Conservation (phyloP, 2,113 vertebrate genomes). For the Peromyscus polionotus region DNA sequence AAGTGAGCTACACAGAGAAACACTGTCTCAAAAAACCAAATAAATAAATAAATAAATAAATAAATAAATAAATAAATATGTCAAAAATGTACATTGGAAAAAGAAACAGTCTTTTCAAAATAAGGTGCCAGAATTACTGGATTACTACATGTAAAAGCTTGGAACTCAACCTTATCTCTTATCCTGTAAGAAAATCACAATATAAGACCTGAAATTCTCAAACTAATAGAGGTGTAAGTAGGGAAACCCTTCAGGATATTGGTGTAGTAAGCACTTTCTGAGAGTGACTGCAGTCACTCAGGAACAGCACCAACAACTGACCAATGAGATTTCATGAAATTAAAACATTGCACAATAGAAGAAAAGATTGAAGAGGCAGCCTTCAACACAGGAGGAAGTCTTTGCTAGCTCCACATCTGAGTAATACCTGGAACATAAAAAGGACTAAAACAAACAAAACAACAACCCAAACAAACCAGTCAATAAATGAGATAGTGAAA, state of each 20-base stretch:
- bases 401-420: background rate
- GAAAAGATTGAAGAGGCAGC: background rate
- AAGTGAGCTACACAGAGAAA: too few species aligned
- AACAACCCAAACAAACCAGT: background rate
- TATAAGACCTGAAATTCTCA: background rate
- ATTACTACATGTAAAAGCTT: background rate
- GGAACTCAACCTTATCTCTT: background rate
- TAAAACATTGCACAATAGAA: background rate
- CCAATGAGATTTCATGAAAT: background rate
- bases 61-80: background rate
- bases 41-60: too few species aligned
- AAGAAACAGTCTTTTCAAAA: background rate
- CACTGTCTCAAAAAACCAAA: too few species aligned
- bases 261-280: background rate
- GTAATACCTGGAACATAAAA: background rate
- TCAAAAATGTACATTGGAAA: background rate
- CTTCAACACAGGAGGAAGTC: background rate
- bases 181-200: background rate
- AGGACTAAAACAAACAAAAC: background rate
- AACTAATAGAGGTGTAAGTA: background rate
- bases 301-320: background rate
- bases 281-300: background rate
- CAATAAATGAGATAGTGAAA: background rate
- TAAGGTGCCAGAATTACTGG: background rate
- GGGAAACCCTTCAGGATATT: background rate